Evolutionary conservation across 2,797 vertebrate species (phyloP).

Genomic region (Kryptopterus vitreolus): DNA sequence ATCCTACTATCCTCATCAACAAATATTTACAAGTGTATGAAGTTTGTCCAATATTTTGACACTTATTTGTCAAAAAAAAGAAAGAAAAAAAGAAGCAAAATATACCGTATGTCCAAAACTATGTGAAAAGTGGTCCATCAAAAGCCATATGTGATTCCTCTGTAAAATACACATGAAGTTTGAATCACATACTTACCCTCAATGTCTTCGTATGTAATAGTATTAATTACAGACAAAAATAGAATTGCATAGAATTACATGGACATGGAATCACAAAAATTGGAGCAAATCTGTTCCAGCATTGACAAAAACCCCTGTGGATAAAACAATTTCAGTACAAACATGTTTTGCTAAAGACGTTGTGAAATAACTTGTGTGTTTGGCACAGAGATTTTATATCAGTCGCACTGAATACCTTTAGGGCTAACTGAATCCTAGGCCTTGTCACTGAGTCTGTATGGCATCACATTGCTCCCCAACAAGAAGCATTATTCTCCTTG

Average conservation of each 20-base stretch:
- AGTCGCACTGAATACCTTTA: background rate
- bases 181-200: background rate
- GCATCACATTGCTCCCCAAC: background rate
- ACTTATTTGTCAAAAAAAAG: too few relatives aligned
- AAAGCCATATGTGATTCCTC: background rate
- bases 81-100: background rate
- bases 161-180: background rate
- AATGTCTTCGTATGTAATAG: background rate
- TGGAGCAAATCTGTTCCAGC: background rate
- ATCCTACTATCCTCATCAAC: background rate
- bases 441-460: background rate
- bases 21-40: too few relatives aligned
- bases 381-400: background rate
- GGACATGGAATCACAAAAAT: too few relatives aligned
- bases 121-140: background rate
- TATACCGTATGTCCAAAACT: background rate
- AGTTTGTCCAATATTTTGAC: background rate
- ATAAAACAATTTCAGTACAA: background rate
- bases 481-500: background rate
- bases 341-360: background rate
- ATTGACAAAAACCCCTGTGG: background rate
- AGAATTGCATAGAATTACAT: too few relatives aligned
- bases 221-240: background rate
- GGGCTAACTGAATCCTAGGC: background rate
- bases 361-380: background rate